Evolutionary conservation across 2,113 vertebrate genomes (phyloP).

Genomic region (Pygoscelis antarcticus): DNA sequence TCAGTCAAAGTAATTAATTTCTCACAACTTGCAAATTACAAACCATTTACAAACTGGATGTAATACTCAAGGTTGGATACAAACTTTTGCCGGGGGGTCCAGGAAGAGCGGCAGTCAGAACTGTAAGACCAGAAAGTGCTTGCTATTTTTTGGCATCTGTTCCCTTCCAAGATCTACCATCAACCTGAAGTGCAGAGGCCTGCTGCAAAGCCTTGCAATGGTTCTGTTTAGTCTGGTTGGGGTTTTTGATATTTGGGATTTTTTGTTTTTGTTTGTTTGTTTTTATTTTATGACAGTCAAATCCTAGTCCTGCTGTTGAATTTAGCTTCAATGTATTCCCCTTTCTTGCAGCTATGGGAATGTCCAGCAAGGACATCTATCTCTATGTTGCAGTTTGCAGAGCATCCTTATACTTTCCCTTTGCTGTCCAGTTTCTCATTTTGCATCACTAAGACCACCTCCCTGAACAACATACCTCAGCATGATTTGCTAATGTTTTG

Average conservation of each 20-base stretch:
- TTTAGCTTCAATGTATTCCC: neutral
- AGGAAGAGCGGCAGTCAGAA: neutral
- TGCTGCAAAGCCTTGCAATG: neutral
- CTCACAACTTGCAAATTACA: neutral
- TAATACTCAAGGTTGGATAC: neutral
- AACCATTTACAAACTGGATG: neutral
- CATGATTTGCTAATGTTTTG: neutral
- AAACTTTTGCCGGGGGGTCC: neutral
- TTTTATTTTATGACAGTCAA: neutral
- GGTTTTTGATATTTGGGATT: fast-evolving
- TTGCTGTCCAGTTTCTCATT: neutral
- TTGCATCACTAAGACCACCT: neutral
- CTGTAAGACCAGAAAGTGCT: neutral
- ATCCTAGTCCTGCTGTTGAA: neutral
- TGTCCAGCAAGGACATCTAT: neutral
- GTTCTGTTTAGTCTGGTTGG: neutral
- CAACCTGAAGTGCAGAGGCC: neutral
- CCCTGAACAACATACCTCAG: neutral
- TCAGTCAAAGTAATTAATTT: conserved; percentile 37
- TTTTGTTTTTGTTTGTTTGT: neutral
- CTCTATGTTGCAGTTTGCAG: neutral
- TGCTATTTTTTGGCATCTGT: neutral
- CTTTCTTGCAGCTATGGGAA: neutral
- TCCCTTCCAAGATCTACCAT: neutral
- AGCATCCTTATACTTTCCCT: neutral